Percentiles rank a stretch among this genome's conserved stretches.
Evolutionary conservation across 1,140 invertebrate species (phyloP).

Genomic region (Drosophila mauritiana): DNA sequence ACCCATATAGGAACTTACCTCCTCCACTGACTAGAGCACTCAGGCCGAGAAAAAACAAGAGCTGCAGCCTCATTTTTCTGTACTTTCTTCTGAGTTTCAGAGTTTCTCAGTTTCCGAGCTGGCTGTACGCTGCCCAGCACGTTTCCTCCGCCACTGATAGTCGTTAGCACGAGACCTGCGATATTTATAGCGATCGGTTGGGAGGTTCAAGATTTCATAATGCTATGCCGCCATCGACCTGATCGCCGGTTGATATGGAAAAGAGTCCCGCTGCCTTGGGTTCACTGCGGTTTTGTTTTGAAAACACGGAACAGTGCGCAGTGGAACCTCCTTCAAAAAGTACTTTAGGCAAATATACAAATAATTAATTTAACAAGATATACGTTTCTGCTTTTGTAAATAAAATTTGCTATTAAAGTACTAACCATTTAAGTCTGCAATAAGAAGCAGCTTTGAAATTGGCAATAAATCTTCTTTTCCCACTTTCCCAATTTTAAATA

Average conservation of each 20-base stretch:
- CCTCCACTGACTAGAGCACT: conserved; percentile 31
- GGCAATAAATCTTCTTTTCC: too few relatives aligned
- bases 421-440: too few relatives aligned
- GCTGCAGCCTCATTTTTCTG: conserved; percentile 48
- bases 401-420: too few relatives aligned
- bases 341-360: neutral
- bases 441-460: too few relatives aligned
- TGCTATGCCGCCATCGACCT: conserved; percentile 32
- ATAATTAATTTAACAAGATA: too few relatives aligned
- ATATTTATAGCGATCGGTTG: conserved; percentile 60
- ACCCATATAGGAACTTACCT: conserved; percentile 29
- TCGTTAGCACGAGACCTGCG: conserved; percentile 61
- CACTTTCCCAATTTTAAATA: too few relatives aligned
- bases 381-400: too few relatives aligned
- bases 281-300: conserved; percentile 10
- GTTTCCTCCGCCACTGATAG: conserved; percentile 64
- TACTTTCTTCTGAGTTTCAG: neutral
- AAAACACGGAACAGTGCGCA: conserved; percentile 20
- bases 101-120: neutral
- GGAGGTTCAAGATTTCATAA: conserved; percentile 53
- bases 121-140: conserved; percentile 47
- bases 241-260: conserved; percentile 58
- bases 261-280: conserved; percentile 42
- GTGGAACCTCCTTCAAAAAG: conserved; percentile 10
- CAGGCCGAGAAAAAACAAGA: conserved; percentile 35